Evolutionary conservation across 2,888 invertebrate species (phyloP).

Genomic region (Microplitis manilae): DNA sequence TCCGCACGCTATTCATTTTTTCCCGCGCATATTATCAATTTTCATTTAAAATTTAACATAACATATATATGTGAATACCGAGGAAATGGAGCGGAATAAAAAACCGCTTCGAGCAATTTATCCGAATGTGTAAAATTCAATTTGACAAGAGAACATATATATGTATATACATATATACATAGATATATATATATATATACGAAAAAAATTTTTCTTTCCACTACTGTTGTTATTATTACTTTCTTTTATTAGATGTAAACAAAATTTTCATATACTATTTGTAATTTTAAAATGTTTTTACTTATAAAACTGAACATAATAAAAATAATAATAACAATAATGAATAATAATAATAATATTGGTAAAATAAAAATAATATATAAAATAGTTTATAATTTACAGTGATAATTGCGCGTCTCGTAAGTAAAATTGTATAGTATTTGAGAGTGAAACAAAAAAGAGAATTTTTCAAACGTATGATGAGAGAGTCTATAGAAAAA

Average conservation of each 20-base stretch:
- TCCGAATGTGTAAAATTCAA: constrained; percentile 4
- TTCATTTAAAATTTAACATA: not conserved
- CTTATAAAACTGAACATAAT: not conserved
- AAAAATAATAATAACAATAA: not conserved
- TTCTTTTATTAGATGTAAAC: not conserved
- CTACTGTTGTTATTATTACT: constrained; percentile 3
- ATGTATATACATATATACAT: not conserved
- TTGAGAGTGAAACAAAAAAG: not conserved
- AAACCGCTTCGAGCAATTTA: constrained; percentile 5
- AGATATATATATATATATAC: not conserved
- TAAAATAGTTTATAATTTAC: constrained; percentile 3
- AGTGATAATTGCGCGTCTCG: constrained; percentile 4
- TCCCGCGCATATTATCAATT: constrained; percentile 16
- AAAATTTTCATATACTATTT: not conserved
- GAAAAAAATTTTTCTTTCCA: not conserved
- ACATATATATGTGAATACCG: constrained; percentile 5
- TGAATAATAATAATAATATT: not conserved
- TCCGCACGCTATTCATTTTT: constrained; percentile 16
- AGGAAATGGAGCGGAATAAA: constrained; percentile 14
- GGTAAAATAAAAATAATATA: not conserved
- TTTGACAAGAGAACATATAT: not conserved
- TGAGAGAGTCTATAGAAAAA: not conserved
- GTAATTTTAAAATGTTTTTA: not conserved
- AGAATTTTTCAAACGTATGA: constrained; percentile 12
- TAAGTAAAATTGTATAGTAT: not conserved